Percentiles rank a stretch among this genome's conserved stretches.
phyloP scores from a whole-genome alignment of 2,888 invertebrate species.

The Epinotia demarniana region DNA sequence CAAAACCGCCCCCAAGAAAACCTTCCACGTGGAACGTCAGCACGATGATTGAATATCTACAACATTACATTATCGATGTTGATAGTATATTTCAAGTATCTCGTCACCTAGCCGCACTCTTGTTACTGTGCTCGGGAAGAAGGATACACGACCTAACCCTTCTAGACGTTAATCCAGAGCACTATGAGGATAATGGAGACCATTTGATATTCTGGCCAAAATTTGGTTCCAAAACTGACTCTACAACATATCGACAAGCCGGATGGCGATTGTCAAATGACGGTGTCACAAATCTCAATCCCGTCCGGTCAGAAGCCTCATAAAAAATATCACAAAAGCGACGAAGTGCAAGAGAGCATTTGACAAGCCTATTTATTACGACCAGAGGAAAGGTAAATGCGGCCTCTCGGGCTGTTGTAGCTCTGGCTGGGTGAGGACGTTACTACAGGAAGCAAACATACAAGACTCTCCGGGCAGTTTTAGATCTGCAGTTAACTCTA shows the following conservation, averaged over 20 bases:
- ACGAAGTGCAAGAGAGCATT: background rate
- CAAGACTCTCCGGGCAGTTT: background rate
- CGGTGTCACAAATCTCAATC: background rate
- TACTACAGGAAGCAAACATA: no score
- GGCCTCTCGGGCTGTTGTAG: background rate
- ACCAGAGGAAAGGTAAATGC: background rate
- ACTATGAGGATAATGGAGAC: background rate
- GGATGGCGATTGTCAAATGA: background rate
- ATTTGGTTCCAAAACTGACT: conserved; percentile 6
- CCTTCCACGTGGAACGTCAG: background rate
- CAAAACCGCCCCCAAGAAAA: background rate
- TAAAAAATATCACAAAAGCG: background rate
- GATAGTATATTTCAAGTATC: background rate
- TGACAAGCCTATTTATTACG: background rate
- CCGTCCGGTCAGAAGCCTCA: background rate
- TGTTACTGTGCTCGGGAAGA: background rate
- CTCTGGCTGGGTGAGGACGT: background rate
- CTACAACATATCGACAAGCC: conserved; percentile 1
- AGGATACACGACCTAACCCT: background rate
- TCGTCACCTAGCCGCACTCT: background rate
- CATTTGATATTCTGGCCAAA: conserved; percentile 10
- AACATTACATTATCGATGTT: background rate
- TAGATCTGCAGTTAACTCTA: background rate
- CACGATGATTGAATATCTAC: background rate
- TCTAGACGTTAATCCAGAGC: background rate